Evolutionary conservation across 2,888 invertebrate species (phyloP).

Genomic region (Phymatocera aterrima): DNA sequence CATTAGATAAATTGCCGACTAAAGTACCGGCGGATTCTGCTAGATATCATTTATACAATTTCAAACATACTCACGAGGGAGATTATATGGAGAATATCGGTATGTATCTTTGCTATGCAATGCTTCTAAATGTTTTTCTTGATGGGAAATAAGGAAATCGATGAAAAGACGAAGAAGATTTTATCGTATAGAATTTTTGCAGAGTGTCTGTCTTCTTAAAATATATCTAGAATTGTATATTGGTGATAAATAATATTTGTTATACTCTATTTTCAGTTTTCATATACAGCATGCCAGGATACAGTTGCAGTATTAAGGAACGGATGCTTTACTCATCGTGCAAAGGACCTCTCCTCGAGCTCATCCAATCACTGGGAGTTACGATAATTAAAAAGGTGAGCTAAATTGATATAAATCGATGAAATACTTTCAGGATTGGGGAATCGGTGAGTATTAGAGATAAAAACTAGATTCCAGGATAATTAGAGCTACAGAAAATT

Average conservation of each 20-base stretch:
- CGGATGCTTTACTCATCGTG: conserved; percentile 99
- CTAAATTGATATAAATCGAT: conserved; percentile 50
- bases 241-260: not conserved
- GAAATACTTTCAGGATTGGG: not conserved
- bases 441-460: not conserved
- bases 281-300: conserved; percentile 99
- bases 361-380: conserved; percentile 87
- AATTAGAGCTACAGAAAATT: too few relatives aligned
- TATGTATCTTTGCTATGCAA: conserved; percentile 71
- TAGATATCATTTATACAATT: conserved; percentile 94
- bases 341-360: conserved; percentile 92
- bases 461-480: not conserved
- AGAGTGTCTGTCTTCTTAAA: not conserved
- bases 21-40: conserved; percentile 91
- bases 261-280: conserved; percentile 83
- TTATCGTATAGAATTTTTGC: not conserved
- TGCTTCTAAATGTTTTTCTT: not conserved
- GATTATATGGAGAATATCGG: conserved; percentile 91
- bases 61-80: conserved; percentile 95
- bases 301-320: conserved; percentile 96
- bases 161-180: too few relatives aligned
- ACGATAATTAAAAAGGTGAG: conserved; percentile 91
- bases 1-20: conserved; percentile 82
- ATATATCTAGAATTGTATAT: not conserved
- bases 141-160: too few relatives aligned